Base-by-base conservation (phyloP, 2,113 vertebrate genomes). In the Vireo altiloquus region DNA sequence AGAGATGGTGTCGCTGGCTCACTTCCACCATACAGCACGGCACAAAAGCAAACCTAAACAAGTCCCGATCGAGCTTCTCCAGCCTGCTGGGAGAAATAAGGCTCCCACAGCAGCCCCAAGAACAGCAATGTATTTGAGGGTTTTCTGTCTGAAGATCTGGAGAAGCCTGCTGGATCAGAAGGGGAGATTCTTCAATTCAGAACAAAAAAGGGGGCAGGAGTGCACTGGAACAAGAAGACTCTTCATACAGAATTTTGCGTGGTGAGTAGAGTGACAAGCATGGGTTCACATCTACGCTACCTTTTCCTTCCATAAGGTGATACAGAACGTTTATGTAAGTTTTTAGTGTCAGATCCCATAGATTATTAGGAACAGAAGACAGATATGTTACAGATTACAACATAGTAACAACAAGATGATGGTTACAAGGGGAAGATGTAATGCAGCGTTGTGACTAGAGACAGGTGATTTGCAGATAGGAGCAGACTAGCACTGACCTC, bases 161-260 rank as follows among this genome's bases (percentile, higher is more conserved):
- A 53, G 52, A 30, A 53, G 44, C 49, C 18, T 20, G 22, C 65
- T 39, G 54, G 35, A 82, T 31, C 31, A 21, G 72, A 56, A 61
- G 20, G 70, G 40, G 49, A 78, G 21, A 30, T 28, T 40, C 40
- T 27, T 28, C 65, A 19, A 0, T 22, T 50, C 3, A 6, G 42
- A 25, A 70, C 23, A 21, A n/a, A 56, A 69, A 25, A 18, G 35
- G 25, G 53, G 17, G 16, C n/a, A 21, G 56, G 42, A 87, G 31
- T 8, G 2, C 11, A 4, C 8, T 30, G 14, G 54, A n/a, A 40
- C 13, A 30, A 85, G 85, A 75, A 47, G 50, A 12, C 13, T 27
- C 37, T 42, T 39, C 2, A 0, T 6, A 7, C 19, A 22, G 52
- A 33, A 2, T 25, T 65, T 37, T 40, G 18, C 1, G 0, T 7